phyloP scores from a whole-genome alignment of 2,797 vertebrate genomes.

The Molothrus ater region DNA sequence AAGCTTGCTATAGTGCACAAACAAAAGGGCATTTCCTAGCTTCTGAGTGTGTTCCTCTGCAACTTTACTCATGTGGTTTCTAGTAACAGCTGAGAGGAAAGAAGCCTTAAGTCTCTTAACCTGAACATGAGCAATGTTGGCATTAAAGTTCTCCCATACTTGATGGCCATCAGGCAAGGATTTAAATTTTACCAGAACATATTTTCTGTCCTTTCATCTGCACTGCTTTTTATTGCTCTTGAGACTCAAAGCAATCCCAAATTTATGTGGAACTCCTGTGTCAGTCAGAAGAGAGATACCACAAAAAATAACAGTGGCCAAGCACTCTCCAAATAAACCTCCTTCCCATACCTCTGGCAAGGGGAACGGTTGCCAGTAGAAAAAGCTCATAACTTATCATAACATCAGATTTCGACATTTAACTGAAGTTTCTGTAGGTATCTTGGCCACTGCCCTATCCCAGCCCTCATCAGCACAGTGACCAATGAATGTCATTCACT shows the following conservation, averaged over 20 bases:
- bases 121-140: not conserved
- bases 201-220: not conserved
- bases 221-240: not conserved
- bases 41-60: not conserved
- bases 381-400: not conserved
- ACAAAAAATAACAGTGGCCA: not conserved
- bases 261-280: not conserved
- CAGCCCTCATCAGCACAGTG: not conserved
- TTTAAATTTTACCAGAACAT: not conserved
- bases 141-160: not conserved
- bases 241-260: not conserved
- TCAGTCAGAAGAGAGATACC: not conserved
- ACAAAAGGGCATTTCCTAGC: conserved; percentile 13
- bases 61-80: not conserved
- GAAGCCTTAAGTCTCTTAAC: not conserved
- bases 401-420: conserved; percentile 14
- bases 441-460: not conserved
- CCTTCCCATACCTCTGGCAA: not conserved
- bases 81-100: not conserved
- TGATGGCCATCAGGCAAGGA: not conserved
- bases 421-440: not conserved
- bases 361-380: not conserved
- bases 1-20: not conserved
- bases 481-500: not conserved
- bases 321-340: not conserved